Evolutionary conservation across 2,113 vertebrate genomes (phyloP).

Genomic region (Pseudorhombus dupliciocellatus): DNA sequence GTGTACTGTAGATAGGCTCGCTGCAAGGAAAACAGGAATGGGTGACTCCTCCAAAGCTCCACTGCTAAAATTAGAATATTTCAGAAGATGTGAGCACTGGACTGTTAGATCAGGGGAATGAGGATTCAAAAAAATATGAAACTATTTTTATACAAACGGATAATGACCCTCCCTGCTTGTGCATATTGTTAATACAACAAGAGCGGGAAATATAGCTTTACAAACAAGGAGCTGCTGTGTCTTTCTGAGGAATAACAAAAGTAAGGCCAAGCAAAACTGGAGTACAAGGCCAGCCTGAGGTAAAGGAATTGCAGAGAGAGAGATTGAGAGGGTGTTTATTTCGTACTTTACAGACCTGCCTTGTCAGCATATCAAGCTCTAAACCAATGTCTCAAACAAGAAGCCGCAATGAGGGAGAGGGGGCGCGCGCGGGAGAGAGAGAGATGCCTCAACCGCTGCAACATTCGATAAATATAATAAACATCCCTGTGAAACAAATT

Average conservation of each 20-base stretch:
- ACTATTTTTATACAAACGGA: conserved; percentile 67
- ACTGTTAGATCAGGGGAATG: conserved; percentile 53
- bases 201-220: conserved; percentile 37
- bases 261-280: conserved; percentile 38
- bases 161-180: conserved; percentile 57
- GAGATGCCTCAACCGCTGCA: conserved; percentile 83
- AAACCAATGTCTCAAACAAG: conserved; percentile 49
- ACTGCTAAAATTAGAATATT: conserved; percentile 77
- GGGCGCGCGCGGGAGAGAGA: conserved; percentile 70
- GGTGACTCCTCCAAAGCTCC: conserved; percentile 68
- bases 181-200: conserved; percentile 50
- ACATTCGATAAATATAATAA: conserved; percentile 98
- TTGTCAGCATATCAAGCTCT: conserved; percentile 60
- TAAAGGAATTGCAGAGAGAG: conserved; percentile 35
- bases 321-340: conserved; percentile 56
- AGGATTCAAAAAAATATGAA: conserved; percentile 49
- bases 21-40: conserved; percentile 65
- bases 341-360: conserved; percentile 61
- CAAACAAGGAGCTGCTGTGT: conserved; percentile 39
- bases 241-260: conserved; percentile 52
- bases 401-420: conserved; percentile 76
- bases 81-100: conserved; percentile 64
- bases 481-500: conserved; percentile 97
- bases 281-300: conserved; percentile 52
- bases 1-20: conserved; percentile 59